phyloP scores from a whole-genome alignment of 1,140 invertebrate species.

The Diplogasteroides magnus region DNA sequence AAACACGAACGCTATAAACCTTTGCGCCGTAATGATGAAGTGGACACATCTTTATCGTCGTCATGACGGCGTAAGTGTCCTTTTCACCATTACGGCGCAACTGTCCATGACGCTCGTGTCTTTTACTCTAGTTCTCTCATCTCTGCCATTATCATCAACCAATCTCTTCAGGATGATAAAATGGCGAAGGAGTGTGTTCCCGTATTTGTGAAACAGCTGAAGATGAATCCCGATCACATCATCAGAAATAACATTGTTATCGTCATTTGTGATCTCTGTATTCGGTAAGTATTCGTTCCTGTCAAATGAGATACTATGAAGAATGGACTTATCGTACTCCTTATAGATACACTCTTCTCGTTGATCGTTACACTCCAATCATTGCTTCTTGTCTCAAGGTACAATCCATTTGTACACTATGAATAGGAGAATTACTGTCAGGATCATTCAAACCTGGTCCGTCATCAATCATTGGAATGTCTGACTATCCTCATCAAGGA shows the following conservation, averaged over 20 bases:
- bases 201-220: constrained; percentile 56
- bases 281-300: constrained; percentile 45
- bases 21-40: too few species aligned
- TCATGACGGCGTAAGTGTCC: too few species aligned
- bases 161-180: constrained; percentile 55
- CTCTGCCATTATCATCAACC: too few species aligned
- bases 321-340: constrained; percentile 16
- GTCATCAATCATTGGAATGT: constrained; percentile 56
- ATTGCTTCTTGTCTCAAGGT: constrained; percentile 57
- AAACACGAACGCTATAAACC: too few species aligned
- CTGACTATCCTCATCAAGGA: constrained; percentile 56
- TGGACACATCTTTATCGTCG: constrained; percentile 44
- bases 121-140: too few species aligned
- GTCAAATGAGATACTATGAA: too few species aligned
- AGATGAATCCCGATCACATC: constrained; percentile 48
- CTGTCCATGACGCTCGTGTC: too few species aligned
- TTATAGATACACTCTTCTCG: constrained; percentile 56
- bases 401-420: too few species aligned
- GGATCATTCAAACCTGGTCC: constrained; percentile 53
- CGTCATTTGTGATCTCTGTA: constrained; percentile 57
- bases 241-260: constrained; percentile 58
- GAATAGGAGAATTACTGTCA: too few species aligned
- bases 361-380: constrained; percentile 55
- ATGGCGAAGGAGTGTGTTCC: constrained; percentile 57
- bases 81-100: too few species aligned